Evolutionary conservation across 2,888 invertebrate species (phyloP).

Genomic region (Drosophila algonquin): DNA sequence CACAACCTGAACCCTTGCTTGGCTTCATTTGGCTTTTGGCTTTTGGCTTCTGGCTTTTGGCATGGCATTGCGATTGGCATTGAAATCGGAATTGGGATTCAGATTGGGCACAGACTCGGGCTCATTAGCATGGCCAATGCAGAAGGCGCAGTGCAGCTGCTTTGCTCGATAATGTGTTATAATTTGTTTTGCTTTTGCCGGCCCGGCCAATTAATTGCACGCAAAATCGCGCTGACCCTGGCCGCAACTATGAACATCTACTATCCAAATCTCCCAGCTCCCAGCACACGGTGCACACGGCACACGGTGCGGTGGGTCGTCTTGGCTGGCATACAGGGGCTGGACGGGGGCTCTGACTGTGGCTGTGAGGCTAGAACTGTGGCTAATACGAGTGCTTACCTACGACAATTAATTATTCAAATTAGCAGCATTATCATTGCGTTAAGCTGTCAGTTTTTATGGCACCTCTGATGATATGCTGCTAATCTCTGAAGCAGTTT

Average conservation of each 20-base stretch:
- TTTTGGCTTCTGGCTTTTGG: neutral
- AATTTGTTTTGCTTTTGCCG: slow-evolving; percentile 28
- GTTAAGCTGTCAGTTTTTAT: slow-evolving; percentile 2
- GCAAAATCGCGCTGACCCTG: slow-evolving; percentile 50
- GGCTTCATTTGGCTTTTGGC: neutral
- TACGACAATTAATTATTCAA: slow-evolving; percentile 17
- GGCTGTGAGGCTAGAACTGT: too few relatives aligned
- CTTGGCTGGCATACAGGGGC: neutral
- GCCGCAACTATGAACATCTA: slow-evolving; percentile 29
- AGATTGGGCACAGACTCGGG: slow-evolving; percentile 12
- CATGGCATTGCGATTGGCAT: neutral
- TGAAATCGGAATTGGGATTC: neutral
- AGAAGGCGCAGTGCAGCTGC: slow-evolving; percentile 13
- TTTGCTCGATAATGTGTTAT: slow-evolving; percentile 40
- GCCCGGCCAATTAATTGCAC: slow-evolving; percentile 41
- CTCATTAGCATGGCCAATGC: slow-evolving; percentile 47
- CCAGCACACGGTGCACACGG: slow-evolving; percentile 4
- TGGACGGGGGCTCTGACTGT: neutral
- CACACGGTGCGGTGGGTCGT: slow-evolving; percentile 3
- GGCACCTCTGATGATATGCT: slow-evolving; percentile 2
- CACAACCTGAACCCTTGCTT: neutral
- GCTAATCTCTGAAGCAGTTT: neutral
- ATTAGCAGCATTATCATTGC: slow-evolving; percentile 23
- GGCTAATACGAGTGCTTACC: neutral
- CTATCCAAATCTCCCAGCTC: neutral